These are phyloP conservation scores for Mimas tiliae DNA, from an alignment of 2,888 invertebrate genomes.

Conservation along the genomic window DNA sequence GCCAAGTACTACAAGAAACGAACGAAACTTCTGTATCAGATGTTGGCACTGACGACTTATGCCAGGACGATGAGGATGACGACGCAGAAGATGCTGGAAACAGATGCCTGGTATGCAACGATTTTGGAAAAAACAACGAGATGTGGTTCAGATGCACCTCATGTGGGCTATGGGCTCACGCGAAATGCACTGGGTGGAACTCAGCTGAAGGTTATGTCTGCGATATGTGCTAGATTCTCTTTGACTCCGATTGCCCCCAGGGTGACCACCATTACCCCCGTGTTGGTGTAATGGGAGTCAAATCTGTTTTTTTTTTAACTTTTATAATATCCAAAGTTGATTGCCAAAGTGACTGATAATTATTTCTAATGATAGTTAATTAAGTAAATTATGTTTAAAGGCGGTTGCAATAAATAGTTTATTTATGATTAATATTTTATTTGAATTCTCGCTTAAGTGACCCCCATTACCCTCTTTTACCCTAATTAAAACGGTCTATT, in stretches of 20 bases:
- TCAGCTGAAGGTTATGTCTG: too few relatives aligned
- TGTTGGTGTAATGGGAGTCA: background rate
- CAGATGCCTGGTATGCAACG: too few relatives aligned
- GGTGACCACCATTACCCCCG: background rate
- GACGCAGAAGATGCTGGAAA: too few relatives aligned
- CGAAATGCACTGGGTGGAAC: too few relatives aligned
- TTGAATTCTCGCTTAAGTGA: too few relatives aligned
- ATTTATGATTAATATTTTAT: too few relatives aligned
- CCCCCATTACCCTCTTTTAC: too few relatives aligned
- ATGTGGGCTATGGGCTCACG: background rate
- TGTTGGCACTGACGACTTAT: background rate
- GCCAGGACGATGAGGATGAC: too few relatives aligned
- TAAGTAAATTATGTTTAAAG: background rate
- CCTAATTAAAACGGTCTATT: too few relatives aligned
- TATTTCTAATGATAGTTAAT: background rate
- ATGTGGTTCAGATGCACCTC: too few relatives aligned
- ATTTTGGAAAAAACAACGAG: too few relatives aligned
- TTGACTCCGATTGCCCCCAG: constrained; percentile 8
- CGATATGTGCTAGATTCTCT: constrained; percentile 4
- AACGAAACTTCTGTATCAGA: background rate
- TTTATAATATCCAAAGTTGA: constrained; percentile 9
- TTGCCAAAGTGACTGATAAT: background rate
- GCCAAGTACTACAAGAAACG: background rate
- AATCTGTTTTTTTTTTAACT: background rate
- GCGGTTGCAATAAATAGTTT: background rate